These are phyloP conservation scores for Chaetorhynchus papuensis DNA, from an alignment of 2,113 vertebrate genomes.

Conservation along the genomic window DNA sequence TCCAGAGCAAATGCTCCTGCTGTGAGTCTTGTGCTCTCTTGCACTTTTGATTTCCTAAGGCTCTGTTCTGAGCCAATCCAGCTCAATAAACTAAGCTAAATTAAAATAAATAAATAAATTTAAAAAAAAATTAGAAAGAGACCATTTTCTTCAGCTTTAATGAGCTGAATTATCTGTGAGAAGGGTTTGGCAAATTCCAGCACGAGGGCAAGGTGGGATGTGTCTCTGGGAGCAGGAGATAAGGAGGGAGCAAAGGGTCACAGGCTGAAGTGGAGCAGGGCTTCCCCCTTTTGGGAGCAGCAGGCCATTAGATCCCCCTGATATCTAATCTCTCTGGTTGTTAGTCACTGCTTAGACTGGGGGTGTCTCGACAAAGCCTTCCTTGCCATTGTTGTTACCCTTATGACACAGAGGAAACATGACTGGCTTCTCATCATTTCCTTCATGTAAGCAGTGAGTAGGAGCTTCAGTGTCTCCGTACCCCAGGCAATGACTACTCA, in stretches of 20 bases:
- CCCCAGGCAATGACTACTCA: not conserved
- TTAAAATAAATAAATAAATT: not conserved
- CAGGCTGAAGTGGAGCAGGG: not conserved
- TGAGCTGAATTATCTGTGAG: not conserved
- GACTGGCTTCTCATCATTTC: not conserved
- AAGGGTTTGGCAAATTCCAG: not conserved
- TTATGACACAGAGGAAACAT: not conserved
- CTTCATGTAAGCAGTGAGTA: not conserved
- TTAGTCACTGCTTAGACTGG: not conserved
- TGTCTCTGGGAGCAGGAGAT: not conserved
- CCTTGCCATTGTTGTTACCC: not conserved
- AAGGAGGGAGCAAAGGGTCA: not conserved
- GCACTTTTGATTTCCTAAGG: not conserved
- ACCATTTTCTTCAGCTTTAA: not conserved
- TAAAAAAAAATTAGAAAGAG: not conserved
- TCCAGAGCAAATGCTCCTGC: not conserved
- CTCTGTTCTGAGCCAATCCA: not conserved
- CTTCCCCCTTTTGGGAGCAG: not conserved
- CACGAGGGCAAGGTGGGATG: not conserved
- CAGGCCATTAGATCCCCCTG: not conserved
- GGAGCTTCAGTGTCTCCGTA: not conserved
- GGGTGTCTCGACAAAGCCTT: not conserved
- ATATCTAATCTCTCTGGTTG: not conserved
- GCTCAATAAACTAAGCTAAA: not conserved
- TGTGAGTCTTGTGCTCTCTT: not conserved